Evolutionary conservation across 2,113 vertebrate species (phyloP), one percentile per base, ranked within the genome.

Genomic region (Haemorhous mexicanus): DNA sequence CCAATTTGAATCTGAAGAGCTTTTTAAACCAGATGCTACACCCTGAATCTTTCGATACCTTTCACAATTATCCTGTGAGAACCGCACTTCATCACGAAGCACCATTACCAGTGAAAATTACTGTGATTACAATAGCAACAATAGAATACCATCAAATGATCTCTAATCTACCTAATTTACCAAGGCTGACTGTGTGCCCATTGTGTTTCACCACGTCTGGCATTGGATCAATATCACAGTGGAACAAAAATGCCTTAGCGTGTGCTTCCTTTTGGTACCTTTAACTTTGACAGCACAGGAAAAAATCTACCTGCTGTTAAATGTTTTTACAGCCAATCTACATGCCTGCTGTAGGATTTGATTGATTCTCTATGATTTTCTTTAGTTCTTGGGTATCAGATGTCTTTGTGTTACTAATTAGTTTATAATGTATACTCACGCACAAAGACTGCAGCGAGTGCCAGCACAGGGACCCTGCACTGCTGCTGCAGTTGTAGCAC

Each of bases 1-100:
- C 96, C 98, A 98, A 94, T 98, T 98, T 97, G 98, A 98, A 98
- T 98, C 97, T 97, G 98, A 98, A 98, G 98, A 98, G 97, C 98
- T 98, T 97, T 98, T 97, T 94, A 98, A 98, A 97, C 95, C 98
- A 98, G 98, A 98, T 98, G 98, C 97, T 94, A 96, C 97, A 96
- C 97, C 95, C 96, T 96, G 83, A 97, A 95, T 98, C 97, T 98
- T 98, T 96, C 64, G 75, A 95, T 97, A 97, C 96, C 97, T 97
- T 97, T 97, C 95, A 97, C 97, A 98, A 98, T 98, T 97, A 98
- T 97, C 93, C 97, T 96, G 93, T 86, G 97, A 98, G 98, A 97
- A 97, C 91, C 16, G 94, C 93, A 96, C 97, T 98, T 98, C 98
- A 97, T 98, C 97, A 98, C 37, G 83, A 97, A 97, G 97, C 97